A percentile compares a stretch with the other conserved stretches of the same genome.
These are phyloP conservation scores for Ovibos moschatus DNA, from an alignment of 2,113 vertebrate species.

Conservation along the genomic window DNA sequence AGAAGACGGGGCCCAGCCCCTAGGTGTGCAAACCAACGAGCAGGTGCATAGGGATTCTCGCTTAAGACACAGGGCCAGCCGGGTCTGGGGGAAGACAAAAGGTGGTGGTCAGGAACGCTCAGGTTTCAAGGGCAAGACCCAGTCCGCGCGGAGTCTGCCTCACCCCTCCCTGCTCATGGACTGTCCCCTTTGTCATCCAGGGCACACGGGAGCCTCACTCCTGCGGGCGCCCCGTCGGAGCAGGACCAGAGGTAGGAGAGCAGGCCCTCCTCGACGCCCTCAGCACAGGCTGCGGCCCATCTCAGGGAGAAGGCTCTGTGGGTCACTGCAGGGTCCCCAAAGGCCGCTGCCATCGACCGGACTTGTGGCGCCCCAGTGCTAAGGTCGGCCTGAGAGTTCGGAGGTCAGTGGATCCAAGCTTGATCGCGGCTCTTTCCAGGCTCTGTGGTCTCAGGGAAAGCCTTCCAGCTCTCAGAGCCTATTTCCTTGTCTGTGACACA, in stretches of 20 bases:
- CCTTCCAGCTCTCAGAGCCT: background rate
- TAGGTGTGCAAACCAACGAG: background rate
- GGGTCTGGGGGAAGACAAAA: background rate
- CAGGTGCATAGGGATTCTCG: fast-evolving
- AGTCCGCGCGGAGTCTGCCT: no score
- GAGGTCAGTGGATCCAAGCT: background rate
- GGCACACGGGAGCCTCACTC: no score
- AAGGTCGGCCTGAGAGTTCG: background rate
- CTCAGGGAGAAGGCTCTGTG: background rate
- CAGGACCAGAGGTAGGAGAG: background rate
- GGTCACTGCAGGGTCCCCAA: background rate
- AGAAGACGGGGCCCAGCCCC: fast-evolving
- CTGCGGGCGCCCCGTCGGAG: fast-evolving
- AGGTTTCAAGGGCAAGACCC: no score
- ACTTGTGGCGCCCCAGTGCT: no score
- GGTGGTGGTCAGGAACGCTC: no score
- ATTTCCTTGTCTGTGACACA: background rate
- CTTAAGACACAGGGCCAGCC: background rate
- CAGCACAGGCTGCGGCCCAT: background rate
- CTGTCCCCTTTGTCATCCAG: no score
- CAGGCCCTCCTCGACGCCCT: background rate
- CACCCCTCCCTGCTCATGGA: no score
- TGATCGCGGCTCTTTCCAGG: background rate
- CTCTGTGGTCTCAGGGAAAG: background rate
- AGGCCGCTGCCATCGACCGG: background rate